A percentile compares a stretch with the other conserved stretches of the same genome.
Conservation (phyloP, 2,113 vertebrate genomes). For the Mobula birostris region DNA sequence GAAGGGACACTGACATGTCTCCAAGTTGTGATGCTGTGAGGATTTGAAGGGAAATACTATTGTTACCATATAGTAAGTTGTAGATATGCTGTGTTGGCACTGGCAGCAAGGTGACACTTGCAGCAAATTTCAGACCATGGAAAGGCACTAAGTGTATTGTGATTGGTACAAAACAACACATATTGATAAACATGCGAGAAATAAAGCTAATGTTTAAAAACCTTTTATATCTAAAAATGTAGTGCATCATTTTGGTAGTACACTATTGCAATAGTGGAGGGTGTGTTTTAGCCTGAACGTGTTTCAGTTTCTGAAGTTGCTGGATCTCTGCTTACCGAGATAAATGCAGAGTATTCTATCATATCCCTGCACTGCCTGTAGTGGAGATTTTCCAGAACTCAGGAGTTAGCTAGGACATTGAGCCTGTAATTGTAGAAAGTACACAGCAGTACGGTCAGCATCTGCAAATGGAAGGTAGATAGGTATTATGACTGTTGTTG, state of each 20-base stretch:
- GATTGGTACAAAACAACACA: too few relatives aligned
- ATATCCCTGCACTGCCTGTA: not conserved
- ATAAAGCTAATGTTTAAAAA: too few relatives aligned
- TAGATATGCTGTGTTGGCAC: too few relatives aligned
- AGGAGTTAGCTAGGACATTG: not conserved
- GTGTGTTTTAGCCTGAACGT: not conserved
- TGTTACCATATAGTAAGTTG: not conserved
- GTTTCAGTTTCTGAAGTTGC: not conserved
- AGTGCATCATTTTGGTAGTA: not conserved
- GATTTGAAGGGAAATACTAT: not conserved
- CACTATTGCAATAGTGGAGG: too few relatives aligned
- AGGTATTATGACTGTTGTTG: not conserved
- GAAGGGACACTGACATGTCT: not conserved
- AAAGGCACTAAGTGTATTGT: too few relatives aligned
- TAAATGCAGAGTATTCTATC: not conserved
- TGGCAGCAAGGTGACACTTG: too few relatives aligned
- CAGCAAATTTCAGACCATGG: too few relatives aligned
- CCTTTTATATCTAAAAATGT: not conserved
- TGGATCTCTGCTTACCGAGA: not conserved
- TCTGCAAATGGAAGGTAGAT: not conserved
- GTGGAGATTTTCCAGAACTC: not conserved
- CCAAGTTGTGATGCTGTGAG: not conserved
- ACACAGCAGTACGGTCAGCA: not conserved
- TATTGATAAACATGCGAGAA: too few relatives aligned
- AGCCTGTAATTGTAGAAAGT: not conserved